A percentile compares a stretch with the other conserved stretches of the same genome.
Evolutionary conservation across 2,797 vertebrate species (phyloP).

Genomic region (Cyclura pinguis): DNA sequence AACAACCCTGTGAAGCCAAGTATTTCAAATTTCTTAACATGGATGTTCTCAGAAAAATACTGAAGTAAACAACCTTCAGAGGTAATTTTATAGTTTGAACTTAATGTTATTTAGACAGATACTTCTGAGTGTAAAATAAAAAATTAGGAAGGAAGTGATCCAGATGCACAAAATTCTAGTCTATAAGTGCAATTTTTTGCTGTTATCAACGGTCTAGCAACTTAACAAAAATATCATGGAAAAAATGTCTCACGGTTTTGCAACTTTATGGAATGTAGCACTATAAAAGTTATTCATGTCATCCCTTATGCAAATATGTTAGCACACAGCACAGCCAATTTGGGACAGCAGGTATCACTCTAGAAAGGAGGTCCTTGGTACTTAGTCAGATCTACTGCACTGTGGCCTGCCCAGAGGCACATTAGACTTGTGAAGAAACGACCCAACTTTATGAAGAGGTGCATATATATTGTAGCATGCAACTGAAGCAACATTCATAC

Average conservation of each 20-base stretch:
- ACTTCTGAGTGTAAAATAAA: background rate
- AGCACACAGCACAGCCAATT: background rate
- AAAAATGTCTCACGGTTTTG: background rate
- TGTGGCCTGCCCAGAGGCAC: background rate
- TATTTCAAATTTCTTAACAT: slow-evolving; percentile 13
- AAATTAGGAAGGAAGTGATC: background rate
- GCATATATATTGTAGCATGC: background rate
- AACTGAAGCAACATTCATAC: background rate
- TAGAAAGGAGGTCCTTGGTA: no score
- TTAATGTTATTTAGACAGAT: background rate
- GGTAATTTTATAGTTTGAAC: background rate
- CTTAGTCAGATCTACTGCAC: background rate
- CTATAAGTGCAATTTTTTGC: background rate
- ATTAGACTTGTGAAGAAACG: background rate
- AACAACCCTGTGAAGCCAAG: slow-evolving; percentile 17
- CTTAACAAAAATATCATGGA: background rate
- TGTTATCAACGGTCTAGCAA: slow-evolving; percentile 14
- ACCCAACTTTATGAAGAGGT: background rate
- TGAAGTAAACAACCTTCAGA: slow-evolving; percentile 23
- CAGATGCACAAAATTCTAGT: background rate
- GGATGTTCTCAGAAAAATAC: slow-evolving; percentile 32
- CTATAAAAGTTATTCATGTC: no score
- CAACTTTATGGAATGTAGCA: background rate
- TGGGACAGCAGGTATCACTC: background rate
- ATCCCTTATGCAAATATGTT: background rate